phyloP scores from a whole-genome alignment of 2,113 vertebrate genomes.

The Anoura caudifer region DNA sequence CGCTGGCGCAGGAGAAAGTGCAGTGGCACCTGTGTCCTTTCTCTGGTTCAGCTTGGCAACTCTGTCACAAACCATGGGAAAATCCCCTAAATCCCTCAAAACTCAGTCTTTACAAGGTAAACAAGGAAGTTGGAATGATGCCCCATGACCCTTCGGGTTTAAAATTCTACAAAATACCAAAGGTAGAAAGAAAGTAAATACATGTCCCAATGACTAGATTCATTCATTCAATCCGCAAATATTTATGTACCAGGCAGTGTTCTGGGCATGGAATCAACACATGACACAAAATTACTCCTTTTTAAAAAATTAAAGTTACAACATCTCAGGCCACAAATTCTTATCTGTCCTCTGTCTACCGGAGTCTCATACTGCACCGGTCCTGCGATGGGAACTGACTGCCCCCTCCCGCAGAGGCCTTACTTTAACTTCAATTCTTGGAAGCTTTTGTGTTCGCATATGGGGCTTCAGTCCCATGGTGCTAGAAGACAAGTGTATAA shows the following conservation, averaged over 20 bases:
- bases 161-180: not conserved
- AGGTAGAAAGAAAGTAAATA: not conserved
- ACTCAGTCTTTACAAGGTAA: not conserved
- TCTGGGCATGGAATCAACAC: not conserved
- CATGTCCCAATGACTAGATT: not conserved
- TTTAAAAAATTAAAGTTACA: not conserved
- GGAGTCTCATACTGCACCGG: not conserved
- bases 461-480: not conserved
- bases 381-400: not conserved
- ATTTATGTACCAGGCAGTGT: not conserved
- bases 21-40: not conserved
- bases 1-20: not conserved
- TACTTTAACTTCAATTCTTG: conserved; percentile 20
- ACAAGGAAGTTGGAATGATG: not conserved
- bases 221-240: conserved; percentile 5
- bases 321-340: not conserved
- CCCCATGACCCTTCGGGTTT: not conserved
- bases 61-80: not conserved
- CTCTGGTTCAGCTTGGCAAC: not conserved
- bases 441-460: not conserved
- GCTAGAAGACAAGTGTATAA: not conserved
- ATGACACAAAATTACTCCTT: not conserved
- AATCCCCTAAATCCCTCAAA: not conserved
- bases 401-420: not conserved
- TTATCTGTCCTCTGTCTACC: not conserved